Evolutionary conservation across 2,888 invertebrate species (phyloP).

Genomic region (Pollenia angustigena): DNA sequence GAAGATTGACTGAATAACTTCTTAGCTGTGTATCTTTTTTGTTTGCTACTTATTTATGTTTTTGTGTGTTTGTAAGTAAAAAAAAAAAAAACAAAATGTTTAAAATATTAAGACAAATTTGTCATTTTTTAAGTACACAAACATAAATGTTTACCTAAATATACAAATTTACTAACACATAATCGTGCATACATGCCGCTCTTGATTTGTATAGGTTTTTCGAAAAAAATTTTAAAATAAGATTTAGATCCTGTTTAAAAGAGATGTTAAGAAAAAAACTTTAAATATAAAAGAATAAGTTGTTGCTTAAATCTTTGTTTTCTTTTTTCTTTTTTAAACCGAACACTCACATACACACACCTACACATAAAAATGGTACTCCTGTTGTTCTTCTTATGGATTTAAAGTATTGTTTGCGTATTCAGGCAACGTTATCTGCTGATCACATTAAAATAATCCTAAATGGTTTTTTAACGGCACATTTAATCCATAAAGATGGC

Average conservation of each 20-base stretch:
- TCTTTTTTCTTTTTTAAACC: neutral
- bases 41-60: conserved; percentile 24
- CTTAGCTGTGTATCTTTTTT: conserved; percentile 25
- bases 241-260: conserved; percentile 25
- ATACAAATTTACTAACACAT: conserved; percentile 31
- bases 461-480: conserved; percentile 83
- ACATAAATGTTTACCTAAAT: conserved; percentile 70
- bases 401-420: conserved; percentile 81
- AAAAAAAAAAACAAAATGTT: conserved; percentile 4
- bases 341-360: neutral
- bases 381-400: conserved; percentile 30
- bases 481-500: conserved; percentile 77
- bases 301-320: conserved; percentile 68
- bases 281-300: conserved; percentile 34
- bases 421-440: conserved; percentile 81
- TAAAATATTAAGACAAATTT: conserved; percentile 66
- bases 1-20: conserved; percentile 51
- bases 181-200: neutral
- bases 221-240: neutral
- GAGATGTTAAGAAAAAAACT: neutral
- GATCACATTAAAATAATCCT: conserved; percentile 83
- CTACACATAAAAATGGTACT: neutral
- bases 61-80: neutral
- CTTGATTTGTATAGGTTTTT: neutral
- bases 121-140: conserved; percentile 70